Base-by-base conservation (phyloP, 2,113 vertebrate genomes). In the Ailurus styani region DNA sequence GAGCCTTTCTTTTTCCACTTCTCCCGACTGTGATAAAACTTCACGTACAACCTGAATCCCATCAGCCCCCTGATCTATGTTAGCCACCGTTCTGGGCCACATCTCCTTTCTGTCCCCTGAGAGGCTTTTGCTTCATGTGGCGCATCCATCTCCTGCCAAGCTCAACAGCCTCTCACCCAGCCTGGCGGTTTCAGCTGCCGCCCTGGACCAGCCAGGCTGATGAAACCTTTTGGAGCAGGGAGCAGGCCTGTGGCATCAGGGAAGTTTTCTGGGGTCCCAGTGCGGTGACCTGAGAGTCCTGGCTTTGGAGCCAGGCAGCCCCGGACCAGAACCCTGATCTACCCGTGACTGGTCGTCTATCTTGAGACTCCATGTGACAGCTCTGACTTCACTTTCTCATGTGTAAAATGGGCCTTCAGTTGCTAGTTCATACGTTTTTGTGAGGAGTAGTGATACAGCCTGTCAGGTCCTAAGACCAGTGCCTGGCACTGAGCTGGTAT, bases 91-190 rank as follows among this genome's bases (percentile, higher is more conserved):
- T 93, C 62, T 14, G 25, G 78, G 87, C 55, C 78, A 90, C 29
- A 55, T 86, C 47, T 92, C 47, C 45, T 94, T 88, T 91, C 78
- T 94, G 68, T 84, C 54, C 66, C 42, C 62, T 84, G 57, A 89
- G 60, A 87, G 79, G 31, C 40, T 64, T 91, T 94, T 75, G 29
- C 81, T 96, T 97, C 91, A 75, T 77, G n/a, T 62, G 66, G 29
- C 27, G 68, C 45, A 70, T 91, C 78, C 23, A 25, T 96, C 73
- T 79, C 45, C 84, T 52, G 78, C n/a, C 93, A 72, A 79, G 47
- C 37, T 83, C 55, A n/a, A 60, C 45, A 78, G 64, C 23, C 25
- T 95, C 95, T 94, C 55, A 55, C 83, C 42, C 42, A 82, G 34
- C 50, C 82, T 83, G 37, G 47, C 17, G 85, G 23, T 68, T 95